Evolutionary conservation across 2,888 invertebrate species (phyloP), one percentile per base, ranked within the genome.

Genomic region (Drosophila paranaensis): DNA sequence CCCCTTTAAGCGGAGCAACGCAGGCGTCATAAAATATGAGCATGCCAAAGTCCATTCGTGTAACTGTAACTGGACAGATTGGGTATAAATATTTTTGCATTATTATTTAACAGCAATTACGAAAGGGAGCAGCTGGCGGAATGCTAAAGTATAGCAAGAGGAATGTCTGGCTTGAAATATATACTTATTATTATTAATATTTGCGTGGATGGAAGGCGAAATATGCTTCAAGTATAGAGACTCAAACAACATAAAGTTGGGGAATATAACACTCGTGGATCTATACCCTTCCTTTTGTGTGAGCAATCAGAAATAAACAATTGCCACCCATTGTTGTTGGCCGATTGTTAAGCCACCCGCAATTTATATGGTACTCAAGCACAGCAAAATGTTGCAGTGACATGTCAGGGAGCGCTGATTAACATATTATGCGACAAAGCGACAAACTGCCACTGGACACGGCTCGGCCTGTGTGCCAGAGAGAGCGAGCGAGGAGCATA

Each of bases 391-490:
- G 65, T 61, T 69, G 64, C 56, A 56, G 60, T 73, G 83, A 82
- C 88, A 88, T 89, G 82, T 81, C 55, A 67, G 79, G 74, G 60
- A 66, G 54, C 53, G 61, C 82, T 88, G 86, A 88, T 88, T 89
- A 89, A 86, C 90, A 89, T 86, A 89, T 87, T 85, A 82, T 82
- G 88, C 88, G 89, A 85, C 89, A 88, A 86, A 89, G 88, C 88
- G 89, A 85, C 89, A 88, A 86, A 89, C 71, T 81, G 87, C 85
- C 89, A 88, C 89, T 73, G 87, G 83, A 86, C 79, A 79, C 56
- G 56, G 43, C 30, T 16, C 10, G 27, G 27, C 11, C 10, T 27
- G 25, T 14, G 46, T 8, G 20, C 20, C 2, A 33, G 33, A 33
- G 10, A 33, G 33, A 33, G 33, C 3, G 40, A 25, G 43, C 14